Percentiles rank a stretch among this genome's conserved stretches.
phyloP scores from a whole-genome alignment of 1,140 invertebrate species.

The Ceratina australensis region DNA sequence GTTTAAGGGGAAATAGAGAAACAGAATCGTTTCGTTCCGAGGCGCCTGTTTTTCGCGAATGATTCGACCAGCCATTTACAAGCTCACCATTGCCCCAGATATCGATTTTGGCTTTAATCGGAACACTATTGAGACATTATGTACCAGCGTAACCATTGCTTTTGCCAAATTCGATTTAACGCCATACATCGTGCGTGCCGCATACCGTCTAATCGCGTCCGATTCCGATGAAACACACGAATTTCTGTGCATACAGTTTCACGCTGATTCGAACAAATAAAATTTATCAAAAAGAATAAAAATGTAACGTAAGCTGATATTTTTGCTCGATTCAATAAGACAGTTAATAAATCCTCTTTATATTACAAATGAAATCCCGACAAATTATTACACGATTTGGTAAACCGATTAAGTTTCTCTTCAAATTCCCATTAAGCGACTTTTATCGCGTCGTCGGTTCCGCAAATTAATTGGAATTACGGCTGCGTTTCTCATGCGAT shows the following conservation, averaged over 20 bases:
- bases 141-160: slow-evolving; percentile 15
- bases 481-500: background rate
- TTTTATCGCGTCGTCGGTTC: background rate
- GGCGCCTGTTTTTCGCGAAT: slow-evolving; percentile 7
- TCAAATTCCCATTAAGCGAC: slow-evolving; percentile 3
- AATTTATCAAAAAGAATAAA: too few species aligned
- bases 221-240: background rate
- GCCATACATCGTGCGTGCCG: background rate
- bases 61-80: slow-evolving; percentile 36
- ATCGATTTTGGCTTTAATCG: slow-evolving; percentile 57
- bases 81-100: slow-evolving; percentile 17
- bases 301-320: too few species aligned
- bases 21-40: background rate
- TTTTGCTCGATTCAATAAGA: too few species aligned
- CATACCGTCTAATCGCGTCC: background rate
- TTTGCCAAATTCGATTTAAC: slow-evolving; percentile 49
- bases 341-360: too few species aligned
- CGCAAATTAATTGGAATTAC: slow-evolving; percentile 7
- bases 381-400: background rate
- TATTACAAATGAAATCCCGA: too few species aligned
- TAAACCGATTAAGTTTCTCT: background rate
- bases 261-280: too few species aligned
- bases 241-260: too few species aligned
- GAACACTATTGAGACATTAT: slow-evolving; percentile 18
- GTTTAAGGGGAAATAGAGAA: too few species aligned